phyloP scores from a whole-genome alignment of 2,888 invertebrate genomes.

The Autographa gamma region DNA sequence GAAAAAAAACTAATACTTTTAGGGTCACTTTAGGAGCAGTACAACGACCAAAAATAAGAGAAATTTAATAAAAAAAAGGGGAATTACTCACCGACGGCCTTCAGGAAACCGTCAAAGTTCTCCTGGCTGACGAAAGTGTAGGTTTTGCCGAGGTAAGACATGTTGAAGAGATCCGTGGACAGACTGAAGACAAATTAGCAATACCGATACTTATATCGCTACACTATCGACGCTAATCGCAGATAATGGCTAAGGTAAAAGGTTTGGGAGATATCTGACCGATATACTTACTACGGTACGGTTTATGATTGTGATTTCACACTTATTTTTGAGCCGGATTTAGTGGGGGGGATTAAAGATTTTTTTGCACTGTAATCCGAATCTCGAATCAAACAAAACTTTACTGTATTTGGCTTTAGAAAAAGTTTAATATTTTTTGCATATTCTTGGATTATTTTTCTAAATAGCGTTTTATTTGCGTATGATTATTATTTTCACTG shows the following conservation, averaged over 20 bases:
- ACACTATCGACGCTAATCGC: conserved; percentile 26
- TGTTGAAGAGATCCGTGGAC: conserved; percentile 41
- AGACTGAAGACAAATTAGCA: background rate
- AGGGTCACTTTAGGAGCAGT: background rate
- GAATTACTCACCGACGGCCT: conserved; percentile 57
- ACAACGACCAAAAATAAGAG: background rate
- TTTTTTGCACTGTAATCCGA: background rate
- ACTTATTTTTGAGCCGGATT: background rate
- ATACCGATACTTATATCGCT: conserved; percentile 35
- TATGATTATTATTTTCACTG: no score
- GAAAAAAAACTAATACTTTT: no score
- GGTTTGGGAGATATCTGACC: background rate
- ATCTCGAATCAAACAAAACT: background rate
- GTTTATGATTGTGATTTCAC: background rate
- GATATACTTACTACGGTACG: background rate
- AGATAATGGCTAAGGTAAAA: background rate
- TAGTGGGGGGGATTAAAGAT: background rate
- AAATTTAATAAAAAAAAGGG: background rate
- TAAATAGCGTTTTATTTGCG: no score
- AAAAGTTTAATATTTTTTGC: no score
- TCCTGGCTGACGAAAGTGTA: conserved; percentile 62
- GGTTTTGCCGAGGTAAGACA: conserved; percentile 65
- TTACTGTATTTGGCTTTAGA: background rate
- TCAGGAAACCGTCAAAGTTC: conserved; percentile 66
- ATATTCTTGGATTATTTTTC: no score